These are phyloP conservation scores for Odontocolon sp. DNA, from an alignment of 2,888 invertebrate genomes.

Conservation along the genomic window DNA sequence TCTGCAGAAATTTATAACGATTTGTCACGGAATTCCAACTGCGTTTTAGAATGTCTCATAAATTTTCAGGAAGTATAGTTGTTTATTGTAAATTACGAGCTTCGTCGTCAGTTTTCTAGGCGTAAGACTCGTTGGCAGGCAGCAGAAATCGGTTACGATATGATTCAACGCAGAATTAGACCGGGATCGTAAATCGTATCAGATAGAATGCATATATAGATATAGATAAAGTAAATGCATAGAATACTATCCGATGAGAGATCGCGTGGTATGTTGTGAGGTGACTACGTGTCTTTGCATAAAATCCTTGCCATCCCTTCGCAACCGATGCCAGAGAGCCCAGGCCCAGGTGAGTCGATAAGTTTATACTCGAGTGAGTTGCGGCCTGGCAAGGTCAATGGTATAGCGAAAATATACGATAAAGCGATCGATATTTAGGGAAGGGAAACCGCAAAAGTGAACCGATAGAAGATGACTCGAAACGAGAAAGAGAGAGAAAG, in stretches of 20 bases:
- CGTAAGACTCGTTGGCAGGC: too few species aligned
- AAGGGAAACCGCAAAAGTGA: slow-evolving; percentile 5
- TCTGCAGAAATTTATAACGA: too few species aligned
- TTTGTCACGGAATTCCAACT: too few species aligned
- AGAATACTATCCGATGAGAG: slow-evolving; percentile 1
- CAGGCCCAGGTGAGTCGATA: slow-evolving; percentile 48
- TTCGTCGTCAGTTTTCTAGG: too few species aligned
- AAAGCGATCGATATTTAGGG: slow-evolving; percentile 46
- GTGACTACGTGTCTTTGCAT: slow-evolving; percentile 18
- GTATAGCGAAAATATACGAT: slow-evolving; percentile 50
- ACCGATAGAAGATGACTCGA: slow-evolving; percentile 1
- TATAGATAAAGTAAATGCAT: not conserved
- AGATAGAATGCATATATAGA: not conserved
- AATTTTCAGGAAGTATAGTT: not conserved
- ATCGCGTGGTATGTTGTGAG: not conserved
- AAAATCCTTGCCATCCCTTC: slow-evolving; percentile 7
- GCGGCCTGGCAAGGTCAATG: slow-evolving; percentile 53
- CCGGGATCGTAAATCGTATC: not conserved
- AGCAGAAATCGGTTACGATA: slow-evolving; percentile 9
- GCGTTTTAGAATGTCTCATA: too few species aligned
- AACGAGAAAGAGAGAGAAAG: slow-evolving; percentile 11
- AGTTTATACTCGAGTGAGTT: slow-evolving; percentile 44
- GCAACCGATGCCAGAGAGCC: not conserved
- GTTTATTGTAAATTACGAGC: too few species aligned
- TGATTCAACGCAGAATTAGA: slow-evolving; percentile 11